Base-by-base conservation (phyloP, 2,888 invertebrate species). In the Itoplectis maculator region DNA sequence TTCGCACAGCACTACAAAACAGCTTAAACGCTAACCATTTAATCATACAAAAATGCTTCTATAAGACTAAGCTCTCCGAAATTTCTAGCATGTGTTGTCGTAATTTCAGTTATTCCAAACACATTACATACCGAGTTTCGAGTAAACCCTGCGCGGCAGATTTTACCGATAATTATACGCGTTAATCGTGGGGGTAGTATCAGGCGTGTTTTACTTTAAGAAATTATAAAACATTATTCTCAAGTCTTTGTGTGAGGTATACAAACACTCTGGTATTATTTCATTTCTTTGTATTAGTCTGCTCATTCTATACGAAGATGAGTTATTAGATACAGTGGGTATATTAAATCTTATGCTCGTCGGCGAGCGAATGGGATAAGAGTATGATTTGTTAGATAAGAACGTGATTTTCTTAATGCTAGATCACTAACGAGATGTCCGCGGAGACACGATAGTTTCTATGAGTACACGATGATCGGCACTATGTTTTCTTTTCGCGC, bases 371-470 rank as follows among this genome's bases (percentile, higher is more conserved):
- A 73, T 76, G 72, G 54, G 40, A 79, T 68, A 69, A 54, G 20
- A 76, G 37, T 65, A 69, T 79, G 40, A 75, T 51, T 70, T 51
- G 9, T 66, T 72, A 37, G 15, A 35, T 23, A 20, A 47, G 54
- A 75, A 73, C 51, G 37, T 61, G 61, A 70, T 51, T 79, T 59
- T 23, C 59, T 82, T 72, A 82, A 75, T 68, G 75, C 75, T 79
- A 66, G 40, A 68, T 82, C 45, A 29, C 69, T 77, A 73, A 73
- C 54, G 18, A 76, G 35, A 72, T 9, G 40, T 68, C 23, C 66
- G 45, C 23, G n/a, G n/a, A 35, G 47, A 70, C 40, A 49, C 70
- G 75, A 68, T 72, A 35, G 47, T 51, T 61, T 23, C 11, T 76
- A 47, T 59, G 45, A 37, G 54, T 49, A 6, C n/a, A 5, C 49